Evolutionary conservation across 2,888 invertebrate genomes (phyloP).

Genomic region (Therioaphis trifolii): DNA sequence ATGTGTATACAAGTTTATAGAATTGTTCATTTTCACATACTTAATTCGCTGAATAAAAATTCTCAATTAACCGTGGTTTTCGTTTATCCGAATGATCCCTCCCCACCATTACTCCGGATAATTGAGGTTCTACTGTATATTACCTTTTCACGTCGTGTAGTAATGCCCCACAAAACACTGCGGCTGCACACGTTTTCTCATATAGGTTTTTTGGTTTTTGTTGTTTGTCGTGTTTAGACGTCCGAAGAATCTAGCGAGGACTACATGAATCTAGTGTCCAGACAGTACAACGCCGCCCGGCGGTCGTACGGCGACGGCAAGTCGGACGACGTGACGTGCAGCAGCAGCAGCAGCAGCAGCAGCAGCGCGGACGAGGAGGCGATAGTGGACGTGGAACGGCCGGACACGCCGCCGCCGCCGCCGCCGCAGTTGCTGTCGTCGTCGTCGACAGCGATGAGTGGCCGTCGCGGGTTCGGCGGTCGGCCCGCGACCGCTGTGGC

Average conservation of each 20-base stretch:
- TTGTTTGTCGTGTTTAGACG: background rate
- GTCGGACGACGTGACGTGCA: slow-evolving; percentile 8
- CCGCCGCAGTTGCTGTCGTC: background rate
- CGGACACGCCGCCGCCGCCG: slow-evolving; percentile 34
- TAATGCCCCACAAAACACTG: too few relatives aligned
- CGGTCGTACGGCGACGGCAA: background rate
- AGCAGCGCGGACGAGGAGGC: slow-evolving; percentile 36
- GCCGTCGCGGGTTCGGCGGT: background rate
- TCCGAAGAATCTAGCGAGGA: too few relatives aligned
- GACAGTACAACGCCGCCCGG: background rate
- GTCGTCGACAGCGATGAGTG: background rate
- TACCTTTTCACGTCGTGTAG: too few relatives aligned
- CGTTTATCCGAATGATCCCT: too few relatives aligned
- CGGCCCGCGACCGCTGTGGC: background rate
- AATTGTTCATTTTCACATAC: too few relatives aligned
- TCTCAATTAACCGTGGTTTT: too few relatives aligned
- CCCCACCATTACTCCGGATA: too few relatives aligned
- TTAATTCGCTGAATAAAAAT: too few relatives aligned
- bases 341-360: too few relatives aligned
- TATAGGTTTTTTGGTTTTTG: background rate
- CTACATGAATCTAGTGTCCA: slow-evolving; percentile 45
- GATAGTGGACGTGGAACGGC: slow-evolving; percentile 52
- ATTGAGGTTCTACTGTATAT: too few relatives aligned
- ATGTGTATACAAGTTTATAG: too few relatives aligned
- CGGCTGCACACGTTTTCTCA: too few relatives aligned